Conservation (phyloP, 2,113 vertebrate species). For the Thymallus thymallus region DNA sequence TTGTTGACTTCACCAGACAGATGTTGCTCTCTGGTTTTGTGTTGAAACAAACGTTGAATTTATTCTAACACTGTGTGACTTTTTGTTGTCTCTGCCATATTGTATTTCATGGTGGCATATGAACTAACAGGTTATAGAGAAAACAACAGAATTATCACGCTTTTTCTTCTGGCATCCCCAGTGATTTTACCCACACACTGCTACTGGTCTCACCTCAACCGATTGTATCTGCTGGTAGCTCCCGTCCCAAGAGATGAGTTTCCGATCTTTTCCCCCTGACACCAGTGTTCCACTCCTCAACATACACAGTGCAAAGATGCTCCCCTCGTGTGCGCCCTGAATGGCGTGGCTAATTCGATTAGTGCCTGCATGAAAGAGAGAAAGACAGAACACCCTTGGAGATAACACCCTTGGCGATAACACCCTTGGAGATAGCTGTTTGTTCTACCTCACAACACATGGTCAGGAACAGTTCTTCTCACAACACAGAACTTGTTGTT, state of each 20-base stretch:
- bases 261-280: constrained; percentile 94
- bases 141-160: background rate
- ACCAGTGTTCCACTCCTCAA: constrained; percentile 89
- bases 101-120: too few relatives aligned
- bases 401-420: background rate
- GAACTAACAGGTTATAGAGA: too few relatives aligned
- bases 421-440: too few relatives aligned
- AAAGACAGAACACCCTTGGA: background rate
- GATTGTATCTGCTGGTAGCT: constrained; percentile 89
- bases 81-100: too few relatives aligned
- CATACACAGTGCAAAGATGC: constrained; percentile 96
- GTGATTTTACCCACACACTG: too few relatives aligned
- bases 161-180: too few relatives aligned
- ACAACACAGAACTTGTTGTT: constrained; percentile 6
- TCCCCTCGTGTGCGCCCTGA: constrained; percentile 92
- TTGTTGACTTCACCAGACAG: too few relatives aligned
- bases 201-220: constrained; percentile 80
- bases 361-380: constrained; percentile 76
- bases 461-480: background rate
- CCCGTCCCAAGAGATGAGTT: constrained; percentile 90
- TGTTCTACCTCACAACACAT: background rate
- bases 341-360: constrained; percentile 93
- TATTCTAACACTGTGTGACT: too few relatives aligned
- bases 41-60: too few relatives aligned
- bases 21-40: too few relatives aligned